Evolutionary conservation across 92 coral and sea anemone species (phyloP), one percentile per base, ranked within the genome.

Genomic region (Epizoanthus rinbou): DNA sequence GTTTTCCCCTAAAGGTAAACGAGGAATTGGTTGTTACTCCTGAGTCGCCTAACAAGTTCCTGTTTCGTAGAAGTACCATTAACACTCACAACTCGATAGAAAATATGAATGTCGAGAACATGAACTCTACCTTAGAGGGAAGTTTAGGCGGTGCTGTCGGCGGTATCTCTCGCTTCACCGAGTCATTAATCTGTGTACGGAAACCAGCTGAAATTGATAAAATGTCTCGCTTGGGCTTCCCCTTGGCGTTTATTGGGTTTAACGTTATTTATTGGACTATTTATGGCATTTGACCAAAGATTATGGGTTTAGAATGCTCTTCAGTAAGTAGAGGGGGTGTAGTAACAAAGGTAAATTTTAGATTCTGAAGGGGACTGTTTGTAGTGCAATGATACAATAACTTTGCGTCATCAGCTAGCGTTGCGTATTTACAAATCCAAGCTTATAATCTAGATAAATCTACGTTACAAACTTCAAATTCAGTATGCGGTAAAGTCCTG

Each of bases 191-290:
- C 23, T n/a, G 18, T 13, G 6, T 35, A 39, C 28, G 64, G 31
- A 81, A 59, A 52, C 87, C 90, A 43, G 69, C 68, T 0, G 80
- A 63, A 58, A 91, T 95, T 59, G 98, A 95, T 86, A 92, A 56
- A 41, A 59, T 90, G 35, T 94, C 98, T 69, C 93, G 98, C 17
- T 72, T 93, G 50, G 93, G 94, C 15, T 95, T 93, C 41, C 98
- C 97, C 13, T 57, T 95, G 64, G 80, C 94, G 25, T 95, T 95
- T 84, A 70, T 95, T 37, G 94, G 87, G 22, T 95, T 95, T 58
- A 95, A 95, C 57, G 87, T 90, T 24, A 82, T 92, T 70, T 95
- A 95, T 64, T 95, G 98, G 98, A 90, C 90, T 62, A 88, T 87
- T 23, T 91, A 89, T 74, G 92, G 87, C 6, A 1, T 76, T 76